These are phyloP conservation scores for Erebia epiphron DNA, from an alignment of 2,888 invertebrate genomes.

Conservation along the genomic window DNA sequence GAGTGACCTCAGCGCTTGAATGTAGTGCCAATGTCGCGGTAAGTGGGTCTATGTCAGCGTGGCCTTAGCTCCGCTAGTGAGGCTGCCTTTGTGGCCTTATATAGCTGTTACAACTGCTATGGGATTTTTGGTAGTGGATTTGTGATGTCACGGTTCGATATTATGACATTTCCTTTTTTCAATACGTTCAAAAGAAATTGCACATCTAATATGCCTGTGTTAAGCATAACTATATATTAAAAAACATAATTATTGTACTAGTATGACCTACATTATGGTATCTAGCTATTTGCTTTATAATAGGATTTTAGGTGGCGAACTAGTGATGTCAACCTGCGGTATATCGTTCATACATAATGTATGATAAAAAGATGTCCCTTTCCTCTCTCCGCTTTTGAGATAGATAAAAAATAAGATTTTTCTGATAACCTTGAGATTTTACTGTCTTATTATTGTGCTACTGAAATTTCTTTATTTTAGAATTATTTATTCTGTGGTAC, in stretches of 20 bases:
- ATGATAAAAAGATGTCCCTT: background rate
- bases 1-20: slow-evolving; percentile 77
- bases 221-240: background rate
- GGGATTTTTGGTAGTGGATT: slow-evolving; percentile 40
- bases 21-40: slow-evolving; percentile 81
- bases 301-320: background rate
- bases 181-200: background rate
- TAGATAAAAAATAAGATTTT: too few species aligned
- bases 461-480: background rate
- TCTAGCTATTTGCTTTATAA: too few species aligned
- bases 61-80: slow-evolving; percentile 60
- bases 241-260: background rate
- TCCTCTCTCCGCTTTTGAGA: background rate
- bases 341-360: background rate
- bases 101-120: slow-evolving; percentile 46
- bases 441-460: background rate
- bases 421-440: background rate
- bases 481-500: background rate
- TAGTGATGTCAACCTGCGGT: background rate
- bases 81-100: slow-evolving; percentile 50
- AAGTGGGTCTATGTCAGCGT: slow-evolving; percentile 80
- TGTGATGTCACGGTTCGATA: slow-evolving; percentile 1
- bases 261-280: too few species aligned
- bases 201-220: background rate
- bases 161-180: background rate